phyloP scores from a whole-genome alignment of 2,888 invertebrate genomes.

The Osmoderma eremita region DNA sequence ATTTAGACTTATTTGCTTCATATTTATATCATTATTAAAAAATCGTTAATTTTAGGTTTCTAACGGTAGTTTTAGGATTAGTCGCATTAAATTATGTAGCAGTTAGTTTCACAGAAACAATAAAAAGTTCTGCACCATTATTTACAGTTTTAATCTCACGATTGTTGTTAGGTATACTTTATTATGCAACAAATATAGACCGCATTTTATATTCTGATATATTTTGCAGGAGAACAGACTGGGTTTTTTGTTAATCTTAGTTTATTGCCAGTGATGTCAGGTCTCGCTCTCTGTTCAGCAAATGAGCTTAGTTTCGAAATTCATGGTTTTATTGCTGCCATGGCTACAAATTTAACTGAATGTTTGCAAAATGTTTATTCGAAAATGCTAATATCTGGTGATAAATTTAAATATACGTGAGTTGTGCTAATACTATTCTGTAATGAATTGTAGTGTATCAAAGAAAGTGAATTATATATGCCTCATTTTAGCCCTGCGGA shows the following conservation, averaged over 20 bases:
- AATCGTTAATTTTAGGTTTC: constrained; percentile 67
- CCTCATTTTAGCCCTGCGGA: constrained; percentile 73
- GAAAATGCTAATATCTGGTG: constrained; percentile 79
- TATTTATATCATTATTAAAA: too few relatives aligned
- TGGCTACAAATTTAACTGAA: constrained; percentile 82
- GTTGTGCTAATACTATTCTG: constrained; percentile 53
- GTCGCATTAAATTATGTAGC: constrained; percentile 81
- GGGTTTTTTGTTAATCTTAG: constrained; percentile 76
- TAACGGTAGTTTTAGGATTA: constrained; percentile 78
- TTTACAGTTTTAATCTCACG: constrained; percentile 81
- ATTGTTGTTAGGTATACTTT: constrained; percentile 67
- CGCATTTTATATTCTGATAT: neutral
- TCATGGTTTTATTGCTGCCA: constrained; percentile 77
- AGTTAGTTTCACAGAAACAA: constrained; percentile 83
- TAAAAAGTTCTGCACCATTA: constrained; percentile 82
- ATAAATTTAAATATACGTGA: constrained; percentile 79
- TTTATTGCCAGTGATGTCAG: constrained; percentile 80
- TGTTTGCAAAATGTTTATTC: constrained; percentile 84
- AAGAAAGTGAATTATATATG: too few relatives aligned
- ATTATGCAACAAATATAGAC: neutral
- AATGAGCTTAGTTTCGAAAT: constrained; percentile 81
- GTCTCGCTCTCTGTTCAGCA: constrained; percentile 78
- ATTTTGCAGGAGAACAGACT: constrained; percentile 70
- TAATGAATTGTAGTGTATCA: constrained; percentile 23
- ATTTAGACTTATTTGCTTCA: constrained; percentile 16